Evolutionary conservation across 1,140 invertebrate species (phyloP).

Genomic region (Meloidogyne exigua): DNA sequence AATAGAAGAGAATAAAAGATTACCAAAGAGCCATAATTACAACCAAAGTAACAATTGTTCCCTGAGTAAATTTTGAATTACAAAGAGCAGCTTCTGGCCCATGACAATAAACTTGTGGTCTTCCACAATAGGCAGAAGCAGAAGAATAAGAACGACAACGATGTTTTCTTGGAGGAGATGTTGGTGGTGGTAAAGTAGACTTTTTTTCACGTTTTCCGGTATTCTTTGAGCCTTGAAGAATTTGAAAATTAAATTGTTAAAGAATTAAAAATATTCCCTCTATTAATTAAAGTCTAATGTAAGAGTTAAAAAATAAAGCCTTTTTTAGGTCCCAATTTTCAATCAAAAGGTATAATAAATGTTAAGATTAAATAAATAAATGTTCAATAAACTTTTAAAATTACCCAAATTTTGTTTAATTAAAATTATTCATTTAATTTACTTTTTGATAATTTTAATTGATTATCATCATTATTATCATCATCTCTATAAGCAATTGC

Average conservation of each 20-base stretch:
- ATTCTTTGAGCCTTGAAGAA: not conserved
- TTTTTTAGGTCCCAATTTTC: too few relatives aligned
- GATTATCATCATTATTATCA: not conserved
- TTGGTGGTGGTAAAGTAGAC: not conserved
- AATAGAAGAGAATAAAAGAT: not conserved
- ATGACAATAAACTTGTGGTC: conserved; percentile 18
- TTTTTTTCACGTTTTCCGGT: not conserved
- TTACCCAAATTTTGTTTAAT: too few relatives aligned
- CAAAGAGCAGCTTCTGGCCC: conserved; percentile 37
- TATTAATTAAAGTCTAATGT: too few relatives aligned
- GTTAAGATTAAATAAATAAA: too few relatives aligned
- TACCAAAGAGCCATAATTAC: conserved; percentile 50
- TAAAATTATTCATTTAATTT: not conserved
- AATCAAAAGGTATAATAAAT: too few relatives aligned
- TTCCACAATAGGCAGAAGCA: conserved; percentile 30
- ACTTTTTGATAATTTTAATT: not conserved
- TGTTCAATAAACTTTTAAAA: too few relatives aligned
- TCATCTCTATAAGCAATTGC: conserved; percentile 16
- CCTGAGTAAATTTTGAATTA: conserved; percentile 46
- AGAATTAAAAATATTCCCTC: not conserved
- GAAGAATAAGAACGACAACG: conserved; percentile 33
- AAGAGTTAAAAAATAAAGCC: too few relatives aligned
- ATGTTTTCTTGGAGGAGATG: conserved; percentile 7
- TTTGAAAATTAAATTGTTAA: not conserved
- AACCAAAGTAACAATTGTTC: conserved; percentile 46